A percentile compares a stretch with the other conserved stretches of the same genome.
Conservation (phyloP, 2,113 vertebrate genomes). For the Gila orcuttii region DNA sequence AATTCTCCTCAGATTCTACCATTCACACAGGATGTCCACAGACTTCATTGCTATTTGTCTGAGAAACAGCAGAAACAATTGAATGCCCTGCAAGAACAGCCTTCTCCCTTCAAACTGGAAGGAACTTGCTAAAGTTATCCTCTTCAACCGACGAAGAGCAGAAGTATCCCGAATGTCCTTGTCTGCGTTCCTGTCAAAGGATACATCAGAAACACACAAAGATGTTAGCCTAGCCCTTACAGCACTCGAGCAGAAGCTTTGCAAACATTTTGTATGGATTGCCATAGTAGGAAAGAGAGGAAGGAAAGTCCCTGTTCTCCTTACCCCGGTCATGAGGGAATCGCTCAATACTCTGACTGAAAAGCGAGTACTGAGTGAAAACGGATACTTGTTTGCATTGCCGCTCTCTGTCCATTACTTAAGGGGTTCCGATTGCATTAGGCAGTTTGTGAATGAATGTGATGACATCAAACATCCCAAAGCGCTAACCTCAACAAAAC, state of each 20-base stretch:
- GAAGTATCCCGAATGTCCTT: too few relatives aligned
- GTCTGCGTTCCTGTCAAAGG: too few relatives aligned
- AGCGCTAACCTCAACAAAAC: neutral
- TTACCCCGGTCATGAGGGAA: conserved; percentile 15
- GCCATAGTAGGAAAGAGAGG: conserved; percentile 39
- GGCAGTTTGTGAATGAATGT: conserved; percentile 11
- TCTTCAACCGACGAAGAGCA: too few relatives aligned
- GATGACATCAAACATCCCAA: conserved; percentile 38
- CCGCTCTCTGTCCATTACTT: conserved; percentile 13
- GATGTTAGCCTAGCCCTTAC: too few relatives aligned
- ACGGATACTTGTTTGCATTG: conserved; percentile 42
- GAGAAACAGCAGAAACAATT: conserved; percentile 23
- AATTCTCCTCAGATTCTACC: neutral
- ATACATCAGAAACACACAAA: too few relatives aligned
- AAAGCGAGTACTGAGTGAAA: conserved; percentile 31
- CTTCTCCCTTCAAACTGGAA: neutral
- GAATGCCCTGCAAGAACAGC: neutral
- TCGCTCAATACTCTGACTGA: conserved; percentile 18
- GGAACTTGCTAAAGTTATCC: too few relatives aligned
- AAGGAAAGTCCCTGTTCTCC: conserved; percentile 35
- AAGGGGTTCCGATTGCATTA: conserved; percentile 42
- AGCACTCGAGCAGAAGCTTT: conserved; percentile 39
- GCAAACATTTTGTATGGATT: conserved; percentile 28
- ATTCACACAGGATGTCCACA: conserved; percentile 46
- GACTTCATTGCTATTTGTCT: conserved; percentile 35